phyloP scores from a whole-genome alignment of 1,140 invertebrate genomes.

The Pteromalus puparum region DNA sequence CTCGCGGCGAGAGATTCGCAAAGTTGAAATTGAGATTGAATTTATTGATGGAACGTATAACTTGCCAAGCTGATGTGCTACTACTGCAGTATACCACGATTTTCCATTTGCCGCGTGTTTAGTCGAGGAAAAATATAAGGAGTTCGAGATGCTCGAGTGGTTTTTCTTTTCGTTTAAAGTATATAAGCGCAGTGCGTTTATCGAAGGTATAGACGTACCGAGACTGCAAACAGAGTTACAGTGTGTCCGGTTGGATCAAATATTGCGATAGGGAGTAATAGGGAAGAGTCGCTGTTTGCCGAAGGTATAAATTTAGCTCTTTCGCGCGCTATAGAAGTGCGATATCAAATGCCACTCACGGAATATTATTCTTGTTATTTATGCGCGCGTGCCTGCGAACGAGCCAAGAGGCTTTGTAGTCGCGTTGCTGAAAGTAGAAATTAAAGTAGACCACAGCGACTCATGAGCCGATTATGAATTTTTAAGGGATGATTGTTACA shows the following conservation, averaged over 20 bases:
- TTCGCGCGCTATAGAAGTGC: no score
- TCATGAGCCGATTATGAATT: no score
- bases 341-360: no score
- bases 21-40: slow-evolving; percentile 44
- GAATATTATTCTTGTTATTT: not conserved
- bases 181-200: no score
- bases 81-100: not conserved
- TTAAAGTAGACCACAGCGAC: no score
- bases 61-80: not conserved
- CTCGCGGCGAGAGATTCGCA: slow-evolving; percentile 13
- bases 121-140: not conserved
- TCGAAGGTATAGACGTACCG: no score
- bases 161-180: not conserved
- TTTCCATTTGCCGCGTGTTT: not conserved
- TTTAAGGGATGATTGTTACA: no score
- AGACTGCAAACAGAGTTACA: not conserved
- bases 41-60: slow-evolving; percentile 23
- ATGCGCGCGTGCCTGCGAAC: not conserved
- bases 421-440: not conserved
- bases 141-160: not conserved
- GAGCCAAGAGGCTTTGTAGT: not conserved
- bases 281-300: not conserved
- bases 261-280: not conserved
- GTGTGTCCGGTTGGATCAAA: not conserved
- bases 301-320: not conserved